phyloP scores from a whole-genome alignment of 2,888 invertebrate genomes.

The Congeria kusceri region DNA sequence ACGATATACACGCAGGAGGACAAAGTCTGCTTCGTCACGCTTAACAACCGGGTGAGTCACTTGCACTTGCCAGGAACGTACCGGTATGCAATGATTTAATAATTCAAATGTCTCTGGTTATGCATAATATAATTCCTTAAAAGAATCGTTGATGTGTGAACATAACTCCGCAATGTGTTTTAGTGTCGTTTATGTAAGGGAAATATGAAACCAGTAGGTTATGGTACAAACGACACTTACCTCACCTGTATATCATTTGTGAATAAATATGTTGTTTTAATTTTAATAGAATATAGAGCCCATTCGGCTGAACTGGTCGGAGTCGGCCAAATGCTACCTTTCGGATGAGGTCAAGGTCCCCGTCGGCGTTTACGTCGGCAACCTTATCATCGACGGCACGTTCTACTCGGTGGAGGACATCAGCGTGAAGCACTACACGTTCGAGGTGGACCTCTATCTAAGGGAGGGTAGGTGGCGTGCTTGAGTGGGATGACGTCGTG shows the following conservation, averaged over 20 bases:
- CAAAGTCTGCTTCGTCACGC: slow-evolving; percentile 74
- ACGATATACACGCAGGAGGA: slow-evolving; percentile 63
- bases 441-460: slow-evolving; percentile 77
- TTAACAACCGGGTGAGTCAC: slow-evolving; percentile 71
- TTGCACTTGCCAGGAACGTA: too few species aligned
- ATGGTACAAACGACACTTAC: too few species aligned
- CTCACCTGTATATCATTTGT: background rate
- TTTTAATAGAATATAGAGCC: slow-evolving; percentile 70
- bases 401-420: slow-evolving; percentile 76
- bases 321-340: slow-evolving; percentile 67
- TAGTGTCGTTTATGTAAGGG: too few species aligned
- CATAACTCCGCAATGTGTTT: too few species aligned
- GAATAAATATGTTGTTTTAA: background rate
- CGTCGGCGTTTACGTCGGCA: slow-evolving; percentile 74
- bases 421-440: slow-evolving; percentile 76
- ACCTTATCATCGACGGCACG: slow-evolving; percentile 73
- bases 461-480: slow-evolving; percentile 69
- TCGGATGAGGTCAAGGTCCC: slow-evolving; percentile 72
- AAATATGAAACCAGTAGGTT: too few species aligned
- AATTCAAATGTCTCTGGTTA: too few species aligned
- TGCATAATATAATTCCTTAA: too few species aligned
- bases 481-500: too few species aligned
- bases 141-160: too few species aligned
- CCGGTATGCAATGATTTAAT: too few species aligned
- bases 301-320: slow-evolving; percentile 72